Percentiles rank a stretch among this genome's conserved stretches.
Conservation (phyloP, 2,113 vertebrate species). For the Brachyistius frenatus region DNA sequence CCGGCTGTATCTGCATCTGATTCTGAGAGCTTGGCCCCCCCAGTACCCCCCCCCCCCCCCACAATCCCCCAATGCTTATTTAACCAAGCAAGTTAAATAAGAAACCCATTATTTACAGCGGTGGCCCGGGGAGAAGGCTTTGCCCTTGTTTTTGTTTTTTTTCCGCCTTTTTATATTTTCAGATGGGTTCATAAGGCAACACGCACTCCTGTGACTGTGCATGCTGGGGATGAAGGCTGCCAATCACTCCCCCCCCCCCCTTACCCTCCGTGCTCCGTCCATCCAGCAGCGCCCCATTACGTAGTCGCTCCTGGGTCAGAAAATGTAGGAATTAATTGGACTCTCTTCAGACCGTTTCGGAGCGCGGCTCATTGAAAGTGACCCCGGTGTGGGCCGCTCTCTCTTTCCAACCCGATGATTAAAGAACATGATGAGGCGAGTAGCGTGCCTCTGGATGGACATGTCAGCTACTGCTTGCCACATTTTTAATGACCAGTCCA, state of each 20-base stretch:
- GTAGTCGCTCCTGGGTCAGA: slow-evolving; percentile 59
- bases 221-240: slow-evolving; percentile 21
- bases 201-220: slow-evolving; percentile 7
- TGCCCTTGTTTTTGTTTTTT: not conserved
- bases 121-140: slow-evolving; percentile 3
- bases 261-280: slow-evolving; percentile 7
- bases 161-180: slow-evolving; percentile 2
- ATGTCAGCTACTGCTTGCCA: slow-evolving; percentile 58
- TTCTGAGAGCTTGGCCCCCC: not conserved
- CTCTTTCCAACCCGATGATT: slow-evolving; percentile 69
- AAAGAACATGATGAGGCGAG: slow-evolving; percentile 75
- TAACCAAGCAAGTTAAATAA: slow-evolving; percentile 53
- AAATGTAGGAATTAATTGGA: slow-evolving; percentile 77
- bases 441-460: slow-evolving; percentile 68
- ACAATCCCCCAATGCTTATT: slow-evolving; percentile 27
- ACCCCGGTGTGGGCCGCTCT: slow-evolving; percentile 65
- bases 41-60: too few species aligned
- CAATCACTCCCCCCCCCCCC: slow-evolving; percentile 18
- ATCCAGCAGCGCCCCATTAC: slow-evolving; percentile 51
- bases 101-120: slow-evolving; percentile 39
- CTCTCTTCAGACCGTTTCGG: slow-evolving; percentile 60
- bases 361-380: slow-evolving; percentile 68
- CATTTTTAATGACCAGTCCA: slow-evolving; percentile 75
- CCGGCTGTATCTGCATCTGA: slow-evolving; percentile 21
- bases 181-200: slow-evolving; percentile 13